A percentile compares a stretch with the other conserved stretches of the same genome.
Conservation (phyloP, 2,113 vertebrate species). For the Gadus macrocephalus region DNA sequence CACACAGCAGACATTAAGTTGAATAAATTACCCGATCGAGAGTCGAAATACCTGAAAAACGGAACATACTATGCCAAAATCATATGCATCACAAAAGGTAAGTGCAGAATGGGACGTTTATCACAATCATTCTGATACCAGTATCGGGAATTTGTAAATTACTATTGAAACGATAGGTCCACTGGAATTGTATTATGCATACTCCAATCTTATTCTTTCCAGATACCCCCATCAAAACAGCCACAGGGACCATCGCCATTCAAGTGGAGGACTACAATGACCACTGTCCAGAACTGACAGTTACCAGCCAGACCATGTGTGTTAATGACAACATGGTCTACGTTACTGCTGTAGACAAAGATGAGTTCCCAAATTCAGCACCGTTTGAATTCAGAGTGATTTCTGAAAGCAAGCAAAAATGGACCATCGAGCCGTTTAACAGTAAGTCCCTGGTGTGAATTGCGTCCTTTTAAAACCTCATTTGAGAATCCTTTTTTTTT, state of each 20-base stretch:
- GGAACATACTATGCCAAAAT: slow-evolving; percentile 81
- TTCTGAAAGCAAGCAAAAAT: slow-evolving; percentile 58
- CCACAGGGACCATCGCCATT: slow-evolving; percentile 73
- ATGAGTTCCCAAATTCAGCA: slow-evolving; percentile 72
- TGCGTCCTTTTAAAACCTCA: neutral
- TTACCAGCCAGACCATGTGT: slow-evolving; percentile 70
- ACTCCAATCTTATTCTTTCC: neutral
- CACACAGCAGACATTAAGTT: slow-evolving; percentile 81
- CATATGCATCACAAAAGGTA: slow-evolving; percentile 78
- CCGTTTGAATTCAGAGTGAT: slow-evolving; percentile 81
- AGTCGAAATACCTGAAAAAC: slow-evolving; percentile 74
- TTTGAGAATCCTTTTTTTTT: neutral
- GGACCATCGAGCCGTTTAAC: slow-evolving; percentile 75
- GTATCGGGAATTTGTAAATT: neutral
- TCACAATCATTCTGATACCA: neutral
- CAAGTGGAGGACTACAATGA: slow-evolving; percentile 74
- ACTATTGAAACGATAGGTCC: too few relatives aligned
- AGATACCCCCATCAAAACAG: slow-evolving; percentile 61
- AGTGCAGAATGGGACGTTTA: slow-evolving; percentile 35
- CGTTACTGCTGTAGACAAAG: slow-evolving; percentile 77
- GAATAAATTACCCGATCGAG: slow-evolving; percentile 76
- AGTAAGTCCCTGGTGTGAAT: slow-evolving; percentile 64
- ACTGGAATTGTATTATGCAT: neutral
- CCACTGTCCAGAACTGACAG: slow-evolving; percentile 78
- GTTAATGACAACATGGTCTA: slow-evolving; percentile 60